phyloP scores from a whole-genome alignment of 2,797 vertebrate genomes.

The Sebastes nivosus region DNA sequence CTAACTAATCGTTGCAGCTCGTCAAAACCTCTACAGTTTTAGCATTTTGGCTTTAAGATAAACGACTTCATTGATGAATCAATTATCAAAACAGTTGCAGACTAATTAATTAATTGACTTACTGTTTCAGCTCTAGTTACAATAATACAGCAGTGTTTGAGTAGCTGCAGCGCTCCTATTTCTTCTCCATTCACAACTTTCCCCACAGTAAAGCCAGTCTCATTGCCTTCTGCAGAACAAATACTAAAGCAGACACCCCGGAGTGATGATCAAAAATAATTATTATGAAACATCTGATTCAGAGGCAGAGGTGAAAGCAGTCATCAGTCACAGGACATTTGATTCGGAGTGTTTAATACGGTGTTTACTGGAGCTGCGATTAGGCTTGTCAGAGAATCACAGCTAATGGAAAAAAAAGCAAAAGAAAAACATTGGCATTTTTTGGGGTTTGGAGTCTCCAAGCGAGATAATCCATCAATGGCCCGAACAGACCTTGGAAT shows the following conservation, averaged over 20 bases:
- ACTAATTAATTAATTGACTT: neutral
- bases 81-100: neutral
- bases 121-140: neutral
- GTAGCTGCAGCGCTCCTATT: neutral
- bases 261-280: conserved; percentile 46
- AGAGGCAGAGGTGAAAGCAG: conserved; percentile 38
- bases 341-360: conserved; percentile 50
- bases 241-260: conserved; percentile 21
- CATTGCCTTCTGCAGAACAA: conserved; percentile 19
- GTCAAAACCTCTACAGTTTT: neutral
- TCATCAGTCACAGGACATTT: conserved; percentile 40
- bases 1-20: neutral
- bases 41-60: neutral
- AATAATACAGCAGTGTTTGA: neutral
- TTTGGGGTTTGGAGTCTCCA: conserved; percentile 56
- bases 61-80: neutral
- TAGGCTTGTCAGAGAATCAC: conserved; percentile 43
- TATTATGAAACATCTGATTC: conserved; percentile 45
- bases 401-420: conserved; percentile 47
- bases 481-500: conserved; percentile 68
- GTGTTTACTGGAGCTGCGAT: conserved; percentile 47
- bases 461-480: conserved; percentile 72
- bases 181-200: neutral
- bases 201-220: conserved; percentile 5
- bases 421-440: conserved; percentile 67